These are phyloP conservation scores for Hesperophylax magnus DNA, from an alignment of 1,140 invertebrate species.

Conservation along the genomic window DNA sequence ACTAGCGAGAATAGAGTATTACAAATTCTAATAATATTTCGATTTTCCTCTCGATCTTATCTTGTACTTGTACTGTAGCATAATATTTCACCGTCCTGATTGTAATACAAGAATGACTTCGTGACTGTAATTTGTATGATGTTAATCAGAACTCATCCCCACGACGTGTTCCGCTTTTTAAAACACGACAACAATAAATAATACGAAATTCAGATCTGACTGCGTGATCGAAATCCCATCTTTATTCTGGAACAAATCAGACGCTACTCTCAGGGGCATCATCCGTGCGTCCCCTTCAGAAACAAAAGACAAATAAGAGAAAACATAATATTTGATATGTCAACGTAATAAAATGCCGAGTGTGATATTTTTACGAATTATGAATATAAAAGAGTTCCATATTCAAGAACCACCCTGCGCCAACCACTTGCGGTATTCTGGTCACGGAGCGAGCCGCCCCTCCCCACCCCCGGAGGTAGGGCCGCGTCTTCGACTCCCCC, in stretches of 20 bases:
- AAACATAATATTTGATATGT: conserved; percentile 44
- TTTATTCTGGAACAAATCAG: conserved; percentile 1
- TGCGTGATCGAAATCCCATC: conserved; percentile 28
- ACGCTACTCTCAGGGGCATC: conserved; percentile 1
- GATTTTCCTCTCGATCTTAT: too few species aligned
- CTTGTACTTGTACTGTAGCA: too few species aligned
- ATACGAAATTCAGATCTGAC: conserved; percentile 20
- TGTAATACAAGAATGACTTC: not conserved
- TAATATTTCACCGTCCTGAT: too few species aligned
- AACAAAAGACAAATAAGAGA: conserved; percentile 39
- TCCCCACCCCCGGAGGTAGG: not conserved
- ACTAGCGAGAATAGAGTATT: too few species aligned
- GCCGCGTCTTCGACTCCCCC: too few species aligned
- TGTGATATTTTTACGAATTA: conserved; percentile 52
- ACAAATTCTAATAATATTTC: too few species aligned
- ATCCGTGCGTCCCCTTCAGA: conserved; percentile 15
- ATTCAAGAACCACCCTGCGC: conserved; percentile 21
- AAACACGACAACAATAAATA: not conserved
- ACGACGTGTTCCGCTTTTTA: not conserved
- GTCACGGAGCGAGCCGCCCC: conserved; percentile 36
- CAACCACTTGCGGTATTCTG: conserved; percentile 30
- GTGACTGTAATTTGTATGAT: conserved; percentile 1
- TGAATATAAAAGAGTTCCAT: conserved; percentile 48
- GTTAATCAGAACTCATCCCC: conserved; percentile 5
- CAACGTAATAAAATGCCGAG: conserved; percentile 45